phyloP scores from a whole-genome alignment of 1,140 invertebrate species.

The Hyles vespertilio region DNA sequence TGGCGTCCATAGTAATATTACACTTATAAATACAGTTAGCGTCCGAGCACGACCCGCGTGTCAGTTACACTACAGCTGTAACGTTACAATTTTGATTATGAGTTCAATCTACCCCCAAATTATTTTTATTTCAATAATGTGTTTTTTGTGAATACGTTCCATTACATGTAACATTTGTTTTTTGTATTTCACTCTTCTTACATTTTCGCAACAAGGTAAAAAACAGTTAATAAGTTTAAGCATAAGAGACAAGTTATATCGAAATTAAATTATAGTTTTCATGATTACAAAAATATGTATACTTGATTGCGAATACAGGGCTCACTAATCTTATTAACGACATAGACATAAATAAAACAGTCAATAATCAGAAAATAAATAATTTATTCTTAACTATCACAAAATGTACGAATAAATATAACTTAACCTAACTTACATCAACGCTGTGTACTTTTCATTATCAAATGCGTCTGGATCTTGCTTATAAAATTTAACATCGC shows the following conservation, averaged over 20 bases:
- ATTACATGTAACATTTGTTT: background rate
- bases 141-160: background rate
- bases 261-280: too few species aligned
- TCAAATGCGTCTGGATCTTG: constrained; percentile 74
- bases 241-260: too few species aligned
- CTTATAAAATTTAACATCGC: constrained; percentile 18
- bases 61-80: constrained; percentile 18
- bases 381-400: constrained; percentile 66
- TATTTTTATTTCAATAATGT: background rate
- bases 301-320: too few species aligned
- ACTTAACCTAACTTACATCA: constrained; percentile 50
- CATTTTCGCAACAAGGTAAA: too few species aligned
- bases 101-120: constrained; percentile 27
- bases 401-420: constrained; percentile 59
- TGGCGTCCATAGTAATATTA: constrained; percentile 33
- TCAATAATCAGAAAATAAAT: constrained; percentile 41
- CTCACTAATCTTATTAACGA: too few species aligned
- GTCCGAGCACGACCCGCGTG: constrained; percentile 41
- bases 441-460: constrained; percentile 74
- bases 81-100: background rate
- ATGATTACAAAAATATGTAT: too few species aligned
- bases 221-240: too few species aligned
- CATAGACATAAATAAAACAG: background rate
- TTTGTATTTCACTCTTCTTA: too few species aligned
- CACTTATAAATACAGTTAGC: constrained; percentile 9